Percentiles rank a stretch among this genome's conserved stretches.
Conservation (phyloP, 2,888 invertebrate genomes). For the Lepidocyrtoides sp. region DNA sequence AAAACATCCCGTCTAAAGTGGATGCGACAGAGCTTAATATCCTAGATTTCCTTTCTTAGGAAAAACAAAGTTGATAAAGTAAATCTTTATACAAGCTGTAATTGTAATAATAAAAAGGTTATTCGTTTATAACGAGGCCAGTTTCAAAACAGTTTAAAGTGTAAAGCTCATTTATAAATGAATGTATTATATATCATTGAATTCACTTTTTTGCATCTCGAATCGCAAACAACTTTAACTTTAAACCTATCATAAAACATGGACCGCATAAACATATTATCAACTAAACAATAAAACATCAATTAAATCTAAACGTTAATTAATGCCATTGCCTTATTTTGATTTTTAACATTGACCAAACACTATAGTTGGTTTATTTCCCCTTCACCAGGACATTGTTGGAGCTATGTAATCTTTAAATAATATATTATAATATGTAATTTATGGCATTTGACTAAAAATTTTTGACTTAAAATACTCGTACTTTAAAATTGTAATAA, state of each 20-base stretch:
- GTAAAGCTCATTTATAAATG: constrained; percentile 49
- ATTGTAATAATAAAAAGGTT: background rate
- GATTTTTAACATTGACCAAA: constrained; percentile 3
- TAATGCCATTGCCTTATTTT: constrained; percentile 73
- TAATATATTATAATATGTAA: background rate
- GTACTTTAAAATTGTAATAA: constrained; percentile 27
- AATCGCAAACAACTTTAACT: constrained; percentile 15
- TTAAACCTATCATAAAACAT: constrained; percentile 36
- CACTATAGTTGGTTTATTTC: background rate
- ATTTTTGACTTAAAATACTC: constrained; percentile 69
- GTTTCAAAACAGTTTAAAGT: constrained; percentile 22
- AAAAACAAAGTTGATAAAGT: constrained; percentile 3
- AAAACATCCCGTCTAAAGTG: constrained; percentile 69
- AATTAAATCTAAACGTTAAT: constrained; percentile 72
- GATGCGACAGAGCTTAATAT: constrained; percentile 78
- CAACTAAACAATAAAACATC: constrained; percentile 66
- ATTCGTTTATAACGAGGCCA: constrained; percentile 12
- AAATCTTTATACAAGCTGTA: background rate
- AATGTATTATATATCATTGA: background rate
- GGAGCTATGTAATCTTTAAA: constrained; percentile 2
- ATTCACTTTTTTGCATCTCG: background rate
- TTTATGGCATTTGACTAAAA: constrained; percentile 78
- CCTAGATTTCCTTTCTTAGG: background rate
- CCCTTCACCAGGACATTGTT: constrained; percentile 46
- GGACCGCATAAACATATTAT: background rate